Conservation (phyloP, 2,797 vertebrate genomes). For the Acanthornis magna region DNA sequence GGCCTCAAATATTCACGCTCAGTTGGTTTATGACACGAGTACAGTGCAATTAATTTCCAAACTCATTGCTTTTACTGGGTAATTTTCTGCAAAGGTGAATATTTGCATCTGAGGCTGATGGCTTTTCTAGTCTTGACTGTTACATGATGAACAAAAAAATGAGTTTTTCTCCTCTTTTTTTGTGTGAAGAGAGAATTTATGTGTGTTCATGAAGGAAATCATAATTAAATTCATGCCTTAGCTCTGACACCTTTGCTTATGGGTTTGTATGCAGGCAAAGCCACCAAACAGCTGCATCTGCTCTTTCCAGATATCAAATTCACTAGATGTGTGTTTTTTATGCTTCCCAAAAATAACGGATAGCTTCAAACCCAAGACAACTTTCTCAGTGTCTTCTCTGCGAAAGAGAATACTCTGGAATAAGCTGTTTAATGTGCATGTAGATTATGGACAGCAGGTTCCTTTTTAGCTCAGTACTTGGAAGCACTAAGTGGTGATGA, state of each 20-base stretch:
- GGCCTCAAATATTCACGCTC: not conserved
- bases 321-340: not conserved
- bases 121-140: not conserved
- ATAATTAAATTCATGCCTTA: not conserved
- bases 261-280: not conserved
- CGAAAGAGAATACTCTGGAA: not conserved
- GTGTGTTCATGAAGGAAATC: not conserved
- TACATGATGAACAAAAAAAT: not conserved
- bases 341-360: not conserved
- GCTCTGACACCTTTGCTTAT: not conserved
- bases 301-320: not conserved
- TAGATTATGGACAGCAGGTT: not conserved
- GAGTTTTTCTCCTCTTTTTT: not conserved
- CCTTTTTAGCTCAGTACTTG: not conserved
- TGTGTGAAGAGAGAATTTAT: not conserved
- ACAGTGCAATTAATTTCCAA: not conserved
- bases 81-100: constrained; percentile 9
- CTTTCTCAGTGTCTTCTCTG: not conserved
- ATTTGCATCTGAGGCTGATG: not conserved
- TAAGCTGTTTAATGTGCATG: not conserved
- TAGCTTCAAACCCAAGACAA: not conserved
- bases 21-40: not conserved
- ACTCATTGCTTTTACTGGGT: not conserved
- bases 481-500: not conserved
- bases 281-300: not conserved